These are phyloP conservation scores for Pipa parva DNA, from an alignment of 2,113 vertebrate genomes.

Conservation along the genomic window DNA sequence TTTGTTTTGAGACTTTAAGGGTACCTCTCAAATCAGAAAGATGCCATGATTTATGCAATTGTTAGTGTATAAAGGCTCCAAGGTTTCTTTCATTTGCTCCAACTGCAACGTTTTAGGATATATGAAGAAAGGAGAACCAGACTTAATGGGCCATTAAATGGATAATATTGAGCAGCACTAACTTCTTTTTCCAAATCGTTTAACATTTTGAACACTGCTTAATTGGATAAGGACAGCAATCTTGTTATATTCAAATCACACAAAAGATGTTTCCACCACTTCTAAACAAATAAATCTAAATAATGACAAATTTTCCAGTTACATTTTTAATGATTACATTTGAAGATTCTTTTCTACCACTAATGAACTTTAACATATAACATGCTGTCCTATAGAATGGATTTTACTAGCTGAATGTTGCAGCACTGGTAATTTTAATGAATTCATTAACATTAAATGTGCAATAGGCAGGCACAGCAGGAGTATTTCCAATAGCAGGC, in stretches of 20 bases:
- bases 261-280: not conserved
- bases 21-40: too few relatives aligned
- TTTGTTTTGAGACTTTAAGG: too few relatives aligned
- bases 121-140: constrained; percentile 53
- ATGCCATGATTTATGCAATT: too few relatives aligned
- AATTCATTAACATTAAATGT: constrained; percentile 47
- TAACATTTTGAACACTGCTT: constrained; percentile 55
- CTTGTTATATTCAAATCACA: constrained; percentile 35
- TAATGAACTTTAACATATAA: too few relatives aligned
- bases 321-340: too few relatives aligned
- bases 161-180: constrained; percentile 57
- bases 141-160: constrained; percentile 65
- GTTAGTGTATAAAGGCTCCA: too few relatives aligned
- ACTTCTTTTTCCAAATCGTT: constrained; percentile 60
- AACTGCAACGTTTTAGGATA: constrained; percentile 43
- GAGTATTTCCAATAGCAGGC: constrained; percentile 3
- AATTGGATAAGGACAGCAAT: constrained; percentile 54
- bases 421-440: constrained; percentile 17
- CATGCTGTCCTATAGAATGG: too few relatives aligned
- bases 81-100: not conserved
- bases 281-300: too few relatives aligned
- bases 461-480: constrained; percentile 24
- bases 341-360: too few relatives aligned
- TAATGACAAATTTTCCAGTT: too few relatives aligned
- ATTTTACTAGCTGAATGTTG: too few relatives aligned